A percentile compares a stretch with the other conserved stretches of the same genome.
Conservation (phyloP, 2,888 invertebrate genomes). For the Anoncus sp. region DNA sequence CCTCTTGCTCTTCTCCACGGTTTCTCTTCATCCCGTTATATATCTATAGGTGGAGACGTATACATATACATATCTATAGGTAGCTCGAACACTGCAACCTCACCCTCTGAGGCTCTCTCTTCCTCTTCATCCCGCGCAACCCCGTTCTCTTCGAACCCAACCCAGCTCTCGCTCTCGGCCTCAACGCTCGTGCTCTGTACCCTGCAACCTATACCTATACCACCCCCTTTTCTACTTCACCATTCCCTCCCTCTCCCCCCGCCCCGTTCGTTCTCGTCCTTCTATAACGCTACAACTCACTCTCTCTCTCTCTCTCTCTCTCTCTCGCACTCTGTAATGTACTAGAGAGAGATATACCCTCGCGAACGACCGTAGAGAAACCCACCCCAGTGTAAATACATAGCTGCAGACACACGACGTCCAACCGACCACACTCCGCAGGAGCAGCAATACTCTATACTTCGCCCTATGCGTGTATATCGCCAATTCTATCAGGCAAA, state of each 20-base stretch:
- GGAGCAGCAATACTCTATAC: conserved; percentile 15
- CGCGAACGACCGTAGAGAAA: conserved; percentile 66
- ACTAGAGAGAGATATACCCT: conserved; percentile 69
- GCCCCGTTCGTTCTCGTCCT: conserved; percentile 40
- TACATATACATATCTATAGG: conserved; percentile 9
- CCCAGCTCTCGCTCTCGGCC: conserved; percentile 56
- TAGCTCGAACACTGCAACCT: conserved; percentile 54
- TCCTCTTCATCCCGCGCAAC: conserved; percentile 56
- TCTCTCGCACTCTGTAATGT: conserved; percentile 70
- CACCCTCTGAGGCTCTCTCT: conserved; percentile 49
- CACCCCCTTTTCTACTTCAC: conserved; percentile 58
- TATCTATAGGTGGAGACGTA: conserved; percentile 31
- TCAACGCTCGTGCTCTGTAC: conserved; percentile 43
- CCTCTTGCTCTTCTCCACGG: conserved; percentile 52
- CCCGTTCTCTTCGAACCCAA: conserved; percentile 48
- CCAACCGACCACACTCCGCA: conserved; percentile 68
- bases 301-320: conserved; percentile 64
- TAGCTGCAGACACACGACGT: conserved; percentile 73
- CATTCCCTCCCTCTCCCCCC: conserved; percentile 28
- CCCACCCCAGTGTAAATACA: conserved; percentile 78
- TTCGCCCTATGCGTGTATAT: neutral
- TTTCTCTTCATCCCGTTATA: conserved; percentile 50
- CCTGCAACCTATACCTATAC: conserved; percentile 47
- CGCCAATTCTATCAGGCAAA: neutral
- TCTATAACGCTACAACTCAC: conserved; percentile 62